These are phyloP conservation scores for Bambusicola thoracicus DNA, from an alignment of 2,113 vertebrate genomes.

Conservation along the genomic window DNA sequence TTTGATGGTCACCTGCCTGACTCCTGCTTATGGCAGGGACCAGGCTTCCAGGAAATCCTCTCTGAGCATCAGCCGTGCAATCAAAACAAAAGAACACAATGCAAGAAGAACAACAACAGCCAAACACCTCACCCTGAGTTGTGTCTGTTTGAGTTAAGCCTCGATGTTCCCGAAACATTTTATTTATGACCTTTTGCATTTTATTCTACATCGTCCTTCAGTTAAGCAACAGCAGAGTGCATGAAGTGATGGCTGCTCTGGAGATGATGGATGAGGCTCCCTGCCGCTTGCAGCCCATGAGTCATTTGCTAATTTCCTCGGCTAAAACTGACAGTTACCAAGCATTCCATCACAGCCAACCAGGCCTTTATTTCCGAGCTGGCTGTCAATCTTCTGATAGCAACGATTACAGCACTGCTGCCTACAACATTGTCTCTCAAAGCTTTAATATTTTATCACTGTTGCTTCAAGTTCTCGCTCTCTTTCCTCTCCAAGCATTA, in stretches of 20 bases:
- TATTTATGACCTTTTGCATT: slow-evolving; percentile 20
- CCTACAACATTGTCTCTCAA: neutral
- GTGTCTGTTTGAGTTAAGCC: neutral
- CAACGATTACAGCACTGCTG: neutral
- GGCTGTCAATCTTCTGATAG: neutral
- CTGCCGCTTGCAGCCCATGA: neutral
- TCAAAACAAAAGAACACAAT: neutral
- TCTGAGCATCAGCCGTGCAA: neutral
- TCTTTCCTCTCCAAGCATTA: neutral
- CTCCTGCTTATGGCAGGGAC: neutral
- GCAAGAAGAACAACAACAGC: neutral
- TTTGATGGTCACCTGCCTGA: neutral
- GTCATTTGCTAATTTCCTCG: slow-evolving; percentile 46
- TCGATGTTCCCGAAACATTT: neutral
- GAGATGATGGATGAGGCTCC: slow-evolving; percentile 37
- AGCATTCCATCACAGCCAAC: neutral
- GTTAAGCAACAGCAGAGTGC: neutral
- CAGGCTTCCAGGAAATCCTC: neutral
- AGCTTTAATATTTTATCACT: slow-evolving; percentile 19
- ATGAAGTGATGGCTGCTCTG: neutral
- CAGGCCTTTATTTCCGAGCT: neutral
- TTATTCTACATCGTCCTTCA: neutral
- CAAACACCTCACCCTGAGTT: neutral
- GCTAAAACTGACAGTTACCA: slow-evolving; percentile 35
- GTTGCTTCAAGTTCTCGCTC: neutral